Conservation (phyloP, 2,888 invertebrate genomes). For the Lasius platythorax region DNA sequence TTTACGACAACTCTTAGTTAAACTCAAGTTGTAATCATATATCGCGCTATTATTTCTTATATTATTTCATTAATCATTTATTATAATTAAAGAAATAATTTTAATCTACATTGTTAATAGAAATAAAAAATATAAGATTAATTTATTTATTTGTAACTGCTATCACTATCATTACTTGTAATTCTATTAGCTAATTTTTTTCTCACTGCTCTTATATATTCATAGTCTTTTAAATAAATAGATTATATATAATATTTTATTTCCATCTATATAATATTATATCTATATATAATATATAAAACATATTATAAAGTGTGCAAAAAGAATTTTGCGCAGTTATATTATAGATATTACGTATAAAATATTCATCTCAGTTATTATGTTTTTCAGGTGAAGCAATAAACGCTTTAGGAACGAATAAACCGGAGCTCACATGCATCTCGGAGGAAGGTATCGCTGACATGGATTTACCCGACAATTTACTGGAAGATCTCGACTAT, state of each 20-base stretch:
- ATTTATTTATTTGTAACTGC: too few relatives aligned
- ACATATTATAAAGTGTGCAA: not conserved
- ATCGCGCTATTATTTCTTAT: not conserved
- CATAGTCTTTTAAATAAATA: not conserved
- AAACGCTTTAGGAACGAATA: slow-evolving; percentile 85
- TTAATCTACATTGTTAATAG: not conserved
- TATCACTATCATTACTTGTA: too few relatives aligned
- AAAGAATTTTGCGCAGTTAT: not conserved
- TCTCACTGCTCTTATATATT: not conserved
- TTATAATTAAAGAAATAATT: not conserved
- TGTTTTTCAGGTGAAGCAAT: slow-evolving; percentile 74
- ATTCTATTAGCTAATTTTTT: not conserved
- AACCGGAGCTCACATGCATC: slow-evolving; percentile 93
- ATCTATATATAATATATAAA: not conserved
- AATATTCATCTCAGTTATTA: not conserved
- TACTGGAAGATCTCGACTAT: slow-evolving; percentile 92
- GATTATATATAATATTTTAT: not conserved
- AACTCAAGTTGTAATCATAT: not conserved
- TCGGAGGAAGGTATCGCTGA: slow-evolving; percentile 95
- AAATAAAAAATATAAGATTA: not conserved
- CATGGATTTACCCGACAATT: slow-evolving; percentile 93
- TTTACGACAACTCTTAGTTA: not conserved
- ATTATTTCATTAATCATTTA: not conserved
- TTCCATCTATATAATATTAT: not conserved
- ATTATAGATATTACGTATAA: not conserved